phyloP scores from a whole-genome alignment of 2,797 vertebrate species.

The Leucoraja ocellata region DNA sequence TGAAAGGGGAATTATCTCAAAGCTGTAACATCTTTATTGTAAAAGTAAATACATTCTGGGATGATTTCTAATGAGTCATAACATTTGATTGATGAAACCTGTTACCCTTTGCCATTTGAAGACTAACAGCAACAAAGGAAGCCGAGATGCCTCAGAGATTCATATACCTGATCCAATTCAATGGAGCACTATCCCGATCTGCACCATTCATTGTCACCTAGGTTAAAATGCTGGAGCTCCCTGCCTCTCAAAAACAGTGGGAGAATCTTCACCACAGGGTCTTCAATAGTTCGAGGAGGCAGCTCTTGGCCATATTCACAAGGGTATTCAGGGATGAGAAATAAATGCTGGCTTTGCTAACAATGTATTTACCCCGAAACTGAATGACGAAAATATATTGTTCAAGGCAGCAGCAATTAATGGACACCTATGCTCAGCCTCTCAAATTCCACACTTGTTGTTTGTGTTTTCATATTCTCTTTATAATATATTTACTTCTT shows the following conservation, averaged over 20 bases:
- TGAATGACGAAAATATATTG: background rate
- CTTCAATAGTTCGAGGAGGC: background rate
- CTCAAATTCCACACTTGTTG: background rate
- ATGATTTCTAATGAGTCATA: background rate
- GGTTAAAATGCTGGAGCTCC: background rate
- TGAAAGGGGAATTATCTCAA: background rate
- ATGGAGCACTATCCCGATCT: background rate
- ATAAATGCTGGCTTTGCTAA: background rate
- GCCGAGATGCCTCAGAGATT: background rate
- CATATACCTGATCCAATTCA: background rate
- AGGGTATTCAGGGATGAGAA: background rate
- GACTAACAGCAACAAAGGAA: background rate
- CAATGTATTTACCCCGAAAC: background rate
- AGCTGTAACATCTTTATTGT: background rate
- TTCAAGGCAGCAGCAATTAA: background rate
- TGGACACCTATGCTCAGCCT: background rate
- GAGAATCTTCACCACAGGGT: background rate
- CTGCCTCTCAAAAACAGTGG: background rate
- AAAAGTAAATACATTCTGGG: background rate
- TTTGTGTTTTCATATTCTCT: background rate
- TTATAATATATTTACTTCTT: background rate
- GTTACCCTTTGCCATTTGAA: background rate
- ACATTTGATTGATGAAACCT: constrained; percentile 4
- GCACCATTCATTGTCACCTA: background rate
- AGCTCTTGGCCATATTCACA: background rate